Evolutionary conservation across 2,888 invertebrate genomes (phyloP), one percentile per base, ranked within the genome.

Genomic region (Cephus nigrinus): DNA sequence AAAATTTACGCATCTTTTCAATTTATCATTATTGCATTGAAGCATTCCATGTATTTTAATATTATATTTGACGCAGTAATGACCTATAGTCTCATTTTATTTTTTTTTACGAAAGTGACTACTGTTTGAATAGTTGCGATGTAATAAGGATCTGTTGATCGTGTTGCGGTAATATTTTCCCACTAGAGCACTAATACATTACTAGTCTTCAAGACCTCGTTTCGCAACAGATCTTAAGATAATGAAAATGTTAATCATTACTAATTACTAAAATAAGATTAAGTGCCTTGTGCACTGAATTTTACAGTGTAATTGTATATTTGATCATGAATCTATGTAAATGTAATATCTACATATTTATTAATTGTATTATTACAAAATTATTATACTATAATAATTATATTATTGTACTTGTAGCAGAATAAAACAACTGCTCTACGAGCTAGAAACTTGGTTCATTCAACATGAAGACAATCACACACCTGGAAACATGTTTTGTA

Each of bases 331-430:
- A 82, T 82, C 78, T 79, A 83, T 83, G 81, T 80, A 83, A 82
- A 83, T 86, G 83, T 84, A 85, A 81, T 83, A 82, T 80, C 79
- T 80, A 80, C 84, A 82, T 86, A 86, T 86, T 85, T 84, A 86
- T 85, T 84, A 85, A 82, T 69, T 69, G 81, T 84, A 85, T 80
- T 79, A 80, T 82, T 80, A 80, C 76, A 80, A 75, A 74, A 79
- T 74, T 77, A 77, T 75, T n/a, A 75, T 77, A 75, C 40, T 33
- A 23, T 55, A 55, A 75, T 30, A 77, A 78, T 78, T 75, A 73
- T 78, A 78, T 78, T 78, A 78, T 75, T 78, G 72, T 78, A 75
- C 78, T 78, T 72, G 71, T 75, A 75, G 78, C 75, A 75, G 75
- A 78, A 78, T 78, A 78, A 78, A 78, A 72, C 35, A 33, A 75